Evolutionary conservation across 1,140 invertebrate genomes (phyloP), one percentile per base, ranked within the genome.

Genomic region (Sinonovacula constricta): DNA sequence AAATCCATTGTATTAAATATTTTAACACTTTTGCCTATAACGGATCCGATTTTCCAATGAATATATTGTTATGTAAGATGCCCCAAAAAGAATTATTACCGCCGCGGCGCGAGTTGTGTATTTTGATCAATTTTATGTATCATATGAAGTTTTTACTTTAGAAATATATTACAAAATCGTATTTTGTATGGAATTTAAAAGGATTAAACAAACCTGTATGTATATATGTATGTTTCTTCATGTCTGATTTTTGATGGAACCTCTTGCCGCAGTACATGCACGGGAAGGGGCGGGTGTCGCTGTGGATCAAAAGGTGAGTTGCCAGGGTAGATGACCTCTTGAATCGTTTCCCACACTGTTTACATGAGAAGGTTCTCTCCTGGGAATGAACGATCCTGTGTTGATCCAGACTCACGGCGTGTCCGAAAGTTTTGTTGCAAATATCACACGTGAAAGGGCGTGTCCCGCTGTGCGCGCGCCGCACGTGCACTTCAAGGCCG

Each of bases 181-280:
- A n/a, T n/a, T n/a, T n/a, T n/a, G n/a, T n/a, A n/a, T n/a, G n/a
- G n/a, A n/a, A n/a, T n/a, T n/a, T n/a, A n/a, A n/a, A n/a, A n/a
- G n/a, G n/a, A n/a, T n/a, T n/a, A n/a, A 51, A 93, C 82, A 93
- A 91, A 99, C 98, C 98, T 87, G 98, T 99, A 90, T 99, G 98
- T 81, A 99, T 99, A 90, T 99, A 99, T 10, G 97, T 99, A 93
- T 99, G 98, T 89, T 99, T 99, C 93, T 99, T 99, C 98, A 99
- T 99, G 91, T 99, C 98, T 33, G 96, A 98, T 91, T 99, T 99
- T 92, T 99, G 98, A 90, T 99, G 98, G 93, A 99, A 99, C 81
- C 98, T 92, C 91, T 99, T 99, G 66, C 97, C 97, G 91, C 98
- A 94, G 71, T 93, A 89, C n/a, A 85, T 88, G 57, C 89, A 90